phyloP scores from a whole-genome alignment of 2,888 invertebrate genomes.

The Branchellion lobata region DNA sequence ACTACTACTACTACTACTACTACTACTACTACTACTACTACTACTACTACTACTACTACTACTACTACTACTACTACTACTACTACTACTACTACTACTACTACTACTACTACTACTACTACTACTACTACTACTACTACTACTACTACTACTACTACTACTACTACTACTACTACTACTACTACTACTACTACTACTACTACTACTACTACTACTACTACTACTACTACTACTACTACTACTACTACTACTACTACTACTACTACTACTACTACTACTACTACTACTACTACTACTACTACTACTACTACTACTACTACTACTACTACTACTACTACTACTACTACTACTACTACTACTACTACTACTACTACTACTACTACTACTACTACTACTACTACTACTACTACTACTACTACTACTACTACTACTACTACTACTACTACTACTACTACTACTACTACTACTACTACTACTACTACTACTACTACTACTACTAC shows the following conservation, averaged over 20 bases:
- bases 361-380: not conserved
- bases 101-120: too few species aligned
- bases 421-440: not conserved
- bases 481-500: not conserved
- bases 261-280: not conserved
- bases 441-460: not conserved
- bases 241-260: not conserved
- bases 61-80: too few species aligned
- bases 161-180: not conserved
- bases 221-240: not conserved
- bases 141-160: not conserved
- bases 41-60: too few species aligned
- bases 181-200: not conserved
- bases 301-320: not conserved
- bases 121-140: slow-evolving; percentile 12
- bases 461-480: not conserved
- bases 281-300: not conserved
- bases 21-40: too few species aligned
- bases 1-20: too few species aligned
- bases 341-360: not conserved
- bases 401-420: not conserved
- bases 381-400: not conserved
- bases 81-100: too few species aligned
- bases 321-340: not conserved
- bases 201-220: not conserved